Evolutionary conservation across 2,888 invertebrate species (phyloP), one percentile per base, ranked within the genome.

Genomic region (Ligdia adustata): DNA sequence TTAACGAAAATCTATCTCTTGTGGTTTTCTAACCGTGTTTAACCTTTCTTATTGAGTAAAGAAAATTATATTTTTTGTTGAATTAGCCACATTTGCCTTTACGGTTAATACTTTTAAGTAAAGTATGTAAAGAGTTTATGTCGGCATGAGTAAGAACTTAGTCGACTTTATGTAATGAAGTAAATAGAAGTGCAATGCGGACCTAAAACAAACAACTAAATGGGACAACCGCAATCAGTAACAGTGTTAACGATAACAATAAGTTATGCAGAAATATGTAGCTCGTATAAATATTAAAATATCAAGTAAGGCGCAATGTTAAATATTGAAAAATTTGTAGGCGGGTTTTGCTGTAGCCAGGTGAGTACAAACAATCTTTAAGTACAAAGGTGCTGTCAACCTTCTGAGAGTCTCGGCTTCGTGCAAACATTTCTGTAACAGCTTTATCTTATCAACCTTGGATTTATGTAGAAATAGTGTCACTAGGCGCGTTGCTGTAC

Each of bases 381-480:
- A 9, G 14, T 9, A 14, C 13, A 22, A 37, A 27, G 42, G 18
- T 4, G 18, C 18, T 18, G 18, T 69, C 64, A 54, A 57, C 34
- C 32, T 60, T 51, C 56, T 53, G 55, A 59, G 60, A 62, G 53
- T 60, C 42, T 55, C 16, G 24, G 62, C 55, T 66, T 72, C 62
- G 55, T 55, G 61, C 61, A 55, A 64, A 69, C 66, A 72, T 69
- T 64, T 69, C 66, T 66, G 50, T 62, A 69, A 66, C 63, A 22
- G 22, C 64, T 65, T 68, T 78, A 77, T 82, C 79, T 81, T 77
- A 77, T 79, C 75, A 78, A 73, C 72, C 74, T 78, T 78, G 74
- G 20, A 74, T 77, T 75, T 76, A 72, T 75, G 71, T 74, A 71
- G 66, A 66, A 75, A 77, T 66, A 55, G 62, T 78, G 74, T 76